Conservation (phyloP, 2,113 vertebrate species). For the Microcebus tavaratra region DNA sequence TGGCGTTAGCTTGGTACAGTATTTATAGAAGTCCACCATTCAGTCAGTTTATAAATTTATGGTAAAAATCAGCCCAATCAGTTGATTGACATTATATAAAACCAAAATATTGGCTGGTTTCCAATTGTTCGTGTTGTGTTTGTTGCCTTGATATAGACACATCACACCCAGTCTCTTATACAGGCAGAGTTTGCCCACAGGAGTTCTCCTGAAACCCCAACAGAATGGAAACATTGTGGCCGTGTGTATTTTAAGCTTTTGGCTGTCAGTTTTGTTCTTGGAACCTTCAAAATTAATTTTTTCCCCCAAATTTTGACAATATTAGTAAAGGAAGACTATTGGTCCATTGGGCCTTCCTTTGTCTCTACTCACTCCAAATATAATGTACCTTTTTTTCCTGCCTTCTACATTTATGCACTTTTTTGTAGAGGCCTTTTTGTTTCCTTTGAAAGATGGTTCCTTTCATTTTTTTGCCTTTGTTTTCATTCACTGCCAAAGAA, state of each 20-base stretch:
- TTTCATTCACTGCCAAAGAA: conserved; percentile 67
- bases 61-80: neutral
- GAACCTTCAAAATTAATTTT: conserved; percentile 2
- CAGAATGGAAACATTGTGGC: neutral
- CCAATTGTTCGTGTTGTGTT: neutral
- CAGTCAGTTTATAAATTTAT: conserved; percentile 27
- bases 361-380: conserved; percentile 19
- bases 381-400: neutral
- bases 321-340: neutral
- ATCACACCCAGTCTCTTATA: neutral
- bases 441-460: conserved; percentile 35
- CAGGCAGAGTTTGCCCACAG: neutral
- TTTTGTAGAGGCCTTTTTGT: conserved; percentile 66
- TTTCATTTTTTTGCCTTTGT: conserved; percentile 71
- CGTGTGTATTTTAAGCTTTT: conserved; percentile 21
- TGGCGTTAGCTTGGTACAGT: neutral
- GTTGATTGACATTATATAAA: conserved; percentile 34
- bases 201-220: neutral
- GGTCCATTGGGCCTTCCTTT: neutral
- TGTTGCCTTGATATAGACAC: neutral
- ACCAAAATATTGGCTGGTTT: conserved; percentile 33
- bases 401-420: conserved; percentile 51
- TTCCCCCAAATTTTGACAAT: neutral
- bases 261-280: conserved; percentile 17
- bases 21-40: neutral